Conservation (phyloP, 2,113 vertebrate genomes). For the Phalacrocorax carbo region DNA sequence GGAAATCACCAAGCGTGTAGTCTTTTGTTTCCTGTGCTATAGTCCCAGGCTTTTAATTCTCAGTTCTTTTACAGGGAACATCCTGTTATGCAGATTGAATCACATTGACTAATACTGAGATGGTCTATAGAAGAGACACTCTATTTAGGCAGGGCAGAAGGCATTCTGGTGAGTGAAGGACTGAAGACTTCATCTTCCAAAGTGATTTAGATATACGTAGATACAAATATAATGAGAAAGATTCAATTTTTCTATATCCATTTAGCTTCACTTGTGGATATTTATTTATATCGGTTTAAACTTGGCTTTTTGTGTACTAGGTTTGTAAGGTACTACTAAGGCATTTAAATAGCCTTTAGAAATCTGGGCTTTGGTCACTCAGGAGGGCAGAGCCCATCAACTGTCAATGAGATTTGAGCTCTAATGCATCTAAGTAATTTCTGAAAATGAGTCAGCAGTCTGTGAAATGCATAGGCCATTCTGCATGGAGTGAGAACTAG, state of each 20-base stretch:
- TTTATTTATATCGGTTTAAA: constrained; percentile 2
- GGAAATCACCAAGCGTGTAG: background rate
- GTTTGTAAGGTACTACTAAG: background rate
- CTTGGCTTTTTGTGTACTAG: background rate
- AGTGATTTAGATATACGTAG: background rate
- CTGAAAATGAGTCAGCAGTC: background rate
- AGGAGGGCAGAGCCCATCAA: background rate
- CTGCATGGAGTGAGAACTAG: background rate
- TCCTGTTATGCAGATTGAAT: background rate
- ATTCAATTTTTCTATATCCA: background rate
- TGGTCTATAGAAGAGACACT: background rate
- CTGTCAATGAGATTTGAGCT: background rate
- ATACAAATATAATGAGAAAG: background rate
- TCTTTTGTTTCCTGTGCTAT: background rate
- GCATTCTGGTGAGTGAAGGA: background rate
- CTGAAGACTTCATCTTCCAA: background rate
- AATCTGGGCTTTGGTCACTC: background rate
- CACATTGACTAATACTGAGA: background rate
- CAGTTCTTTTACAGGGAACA: background rate
- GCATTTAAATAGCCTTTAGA: background rate
- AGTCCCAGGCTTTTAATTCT: background rate
- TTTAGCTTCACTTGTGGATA: background rate
- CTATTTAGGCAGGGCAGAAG: background rate
- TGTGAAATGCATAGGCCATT: background rate
- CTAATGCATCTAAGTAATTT: background rate